Evolutionary conservation across 1,140 invertebrate species (phyloP), one percentile per base, ranked within the genome.

Genomic region (Diorhabda elongata): DNA sequence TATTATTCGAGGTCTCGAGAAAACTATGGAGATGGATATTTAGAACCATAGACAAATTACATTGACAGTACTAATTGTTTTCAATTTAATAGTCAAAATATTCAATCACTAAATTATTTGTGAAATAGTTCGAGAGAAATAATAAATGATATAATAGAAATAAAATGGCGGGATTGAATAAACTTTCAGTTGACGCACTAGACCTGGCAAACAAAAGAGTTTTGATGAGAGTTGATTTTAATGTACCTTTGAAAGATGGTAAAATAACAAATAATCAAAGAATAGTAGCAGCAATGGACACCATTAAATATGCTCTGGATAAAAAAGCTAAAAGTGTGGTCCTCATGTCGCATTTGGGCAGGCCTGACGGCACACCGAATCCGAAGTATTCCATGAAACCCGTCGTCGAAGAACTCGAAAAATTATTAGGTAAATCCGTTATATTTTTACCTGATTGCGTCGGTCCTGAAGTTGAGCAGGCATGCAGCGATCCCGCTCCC

Each of bases 231-330:
- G 98, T 99, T 44, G 98, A 99, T 81, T 99, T 99, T 83, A 99
- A 99, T 85, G 97, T 99, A n/a, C 98, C 98, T 0, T 83, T 98
- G 71, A 98, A 99, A 83, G 95, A 97, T 75, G 95, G 94, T 5
- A 91, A 92, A 73, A 98, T 99, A 63, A 98, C 96, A 2, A 99
- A 98, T 80, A 98, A 96, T 77, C 98, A 98, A 79, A 88, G 98
- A 79, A 99, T 99, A 76, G 94, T 96, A 4, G 97, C 97, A 69
- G 97, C 98, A 3, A 78, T 99, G 61, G 96, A 98, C 71, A 93
- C 94, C 6, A 88, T 99, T 0, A 94, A 96, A 82, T 93, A 98
- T 90, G 96, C 94, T 0, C 80, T 99, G 52, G 91, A 96, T 0
- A 93, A 98, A 72, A 92, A 93, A 71, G 97, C 97, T 0, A 98